A percentile compares a stretch with the other conserved stretches of the same genome.
Evolutionary conservation across 2,888 invertebrate species (phyloP).

Genomic region (Nomada fabriciana): DNA sequence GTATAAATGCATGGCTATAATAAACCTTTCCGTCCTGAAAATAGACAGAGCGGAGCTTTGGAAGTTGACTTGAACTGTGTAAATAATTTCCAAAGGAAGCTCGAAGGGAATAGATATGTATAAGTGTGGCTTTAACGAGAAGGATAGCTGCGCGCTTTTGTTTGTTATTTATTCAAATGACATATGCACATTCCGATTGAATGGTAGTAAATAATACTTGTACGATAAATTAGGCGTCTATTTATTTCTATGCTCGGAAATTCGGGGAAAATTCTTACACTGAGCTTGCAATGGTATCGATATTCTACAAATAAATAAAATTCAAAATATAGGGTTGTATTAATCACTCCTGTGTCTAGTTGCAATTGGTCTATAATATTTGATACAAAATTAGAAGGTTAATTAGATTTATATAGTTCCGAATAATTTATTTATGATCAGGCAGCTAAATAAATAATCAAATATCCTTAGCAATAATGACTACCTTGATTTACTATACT

Average conservation of each 20-base stretch:
- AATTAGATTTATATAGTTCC: no score
- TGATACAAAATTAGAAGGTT: no score
- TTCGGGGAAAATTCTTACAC: slow-evolving; percentile 8
- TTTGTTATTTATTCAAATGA: slow-evolving; percentile 26
- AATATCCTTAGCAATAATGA: no score
- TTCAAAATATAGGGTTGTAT: no score
- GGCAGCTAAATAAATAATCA: no score
- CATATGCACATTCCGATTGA: slow-evolving; percentile 40
- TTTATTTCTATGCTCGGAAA: slow-evolving; percentile 22
- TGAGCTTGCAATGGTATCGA: background rate
- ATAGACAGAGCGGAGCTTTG: background rate
- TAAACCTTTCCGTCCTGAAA: background rate
- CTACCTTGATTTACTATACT: no score
- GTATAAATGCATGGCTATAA: background rate
- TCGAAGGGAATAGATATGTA: slow-evolving; percentile 47
- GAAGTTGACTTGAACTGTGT: background rate
- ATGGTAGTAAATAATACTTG: slow-evolving; percentile 34
- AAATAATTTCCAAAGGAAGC: slow-evolving; percentile 13
- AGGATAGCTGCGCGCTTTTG: slow-evolving; percentile 25
- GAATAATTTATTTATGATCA: no score
- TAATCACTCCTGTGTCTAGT: no score
- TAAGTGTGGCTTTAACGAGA: slow-evolving; percentile 47
- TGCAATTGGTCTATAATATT: no score
- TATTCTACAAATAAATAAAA: no score
- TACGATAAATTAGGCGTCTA: slow-evolving; percentile 33